Evolutionary conservation across 1,140 invertebrate genomes (phyloP).

Genomic region (Physella acuta): DNA sequence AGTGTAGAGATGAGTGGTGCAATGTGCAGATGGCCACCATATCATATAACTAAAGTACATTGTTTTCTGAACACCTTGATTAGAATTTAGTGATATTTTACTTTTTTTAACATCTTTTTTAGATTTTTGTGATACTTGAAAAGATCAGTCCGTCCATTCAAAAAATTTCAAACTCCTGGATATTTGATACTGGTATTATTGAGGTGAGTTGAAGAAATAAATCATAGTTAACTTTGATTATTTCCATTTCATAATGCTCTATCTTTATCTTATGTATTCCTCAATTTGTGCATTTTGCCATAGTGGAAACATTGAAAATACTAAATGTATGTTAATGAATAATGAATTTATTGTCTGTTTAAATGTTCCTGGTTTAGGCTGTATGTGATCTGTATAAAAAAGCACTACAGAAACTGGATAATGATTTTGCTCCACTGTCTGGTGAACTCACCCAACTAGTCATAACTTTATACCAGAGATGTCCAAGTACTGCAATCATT

Average conservation of each 20-base stretch:
- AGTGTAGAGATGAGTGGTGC: not conserved
- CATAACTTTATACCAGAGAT: slow-evolving; percentile 69
- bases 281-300: not conserved
- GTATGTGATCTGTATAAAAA: slow-evolving; percentile 73
- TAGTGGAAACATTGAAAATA: not conserved
- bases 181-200: slow-evolving; percentile 64
- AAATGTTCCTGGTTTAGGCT: slow-evolving; percentile 63
- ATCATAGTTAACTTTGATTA: no score
- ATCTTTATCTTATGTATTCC: not conserved
- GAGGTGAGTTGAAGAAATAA: no score
- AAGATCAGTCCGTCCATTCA: slow-evolving; percentile 67
- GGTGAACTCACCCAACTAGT: slow-evolving; percentile 72
- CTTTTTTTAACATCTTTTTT: slow-evolving; percentile 23
- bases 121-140: slow-evolving; percentile 64
- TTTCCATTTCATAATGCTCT: no score
- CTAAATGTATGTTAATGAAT: not conserved
- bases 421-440: slow-evolving; percentile 68
- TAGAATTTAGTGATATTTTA: not conserved
- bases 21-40: not conserved
- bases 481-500: slow-evolving; percentile 71
- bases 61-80: not conserved
- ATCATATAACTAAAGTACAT: not conserved
- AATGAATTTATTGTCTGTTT: not conserved
- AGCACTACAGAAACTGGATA: slow-evolving; percentile 69
- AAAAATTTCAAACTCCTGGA: slow-evolving; percentile 65